Evolutionary conservation across 2,888 invertebrate species (phyloP).

Genomic region (Cheilosia impressa): DNA sequence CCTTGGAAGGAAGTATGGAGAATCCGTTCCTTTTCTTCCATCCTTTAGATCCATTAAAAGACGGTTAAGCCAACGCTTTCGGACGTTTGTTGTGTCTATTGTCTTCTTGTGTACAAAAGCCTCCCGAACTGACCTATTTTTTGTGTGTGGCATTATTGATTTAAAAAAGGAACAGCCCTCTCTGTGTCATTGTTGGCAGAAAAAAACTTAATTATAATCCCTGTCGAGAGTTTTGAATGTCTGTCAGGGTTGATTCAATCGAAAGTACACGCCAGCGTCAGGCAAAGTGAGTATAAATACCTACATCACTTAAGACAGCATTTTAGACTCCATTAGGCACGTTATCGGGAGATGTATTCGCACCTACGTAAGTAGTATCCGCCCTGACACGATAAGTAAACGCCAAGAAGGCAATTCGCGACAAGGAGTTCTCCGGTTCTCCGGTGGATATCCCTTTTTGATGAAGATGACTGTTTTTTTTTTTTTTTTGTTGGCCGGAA

Average conservation of each 20-base stretch:
- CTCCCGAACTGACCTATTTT: background rate
- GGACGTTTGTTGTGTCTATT: too few relatives aligned
- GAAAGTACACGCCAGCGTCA: conserved; percentile 37
- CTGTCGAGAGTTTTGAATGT: conserved; percentile 60
- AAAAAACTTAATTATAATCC: conserved; percentile 65
- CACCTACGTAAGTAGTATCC: background rate
- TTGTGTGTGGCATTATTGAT: conserved; percentile 28
- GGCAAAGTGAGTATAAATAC: conserved; percentile 28
- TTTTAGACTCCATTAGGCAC: conserved; percentile 50
- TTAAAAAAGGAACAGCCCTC: conserved; percentile 8
- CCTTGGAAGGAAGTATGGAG: too few relatives aligned
- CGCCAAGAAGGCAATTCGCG: conserved; percentile 52
- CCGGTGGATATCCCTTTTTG: conserved; percentile 11
- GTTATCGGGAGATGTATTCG: conserved; percentile 23
- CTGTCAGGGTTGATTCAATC: conserved; percentile 59
- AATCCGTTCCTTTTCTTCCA: too few relatives aligned
- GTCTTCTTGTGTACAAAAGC: too few relatives aligned
- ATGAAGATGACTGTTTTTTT: conserved; percentile 18
- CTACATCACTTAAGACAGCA: conserved; percentile 23
- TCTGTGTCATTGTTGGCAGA: background rate
- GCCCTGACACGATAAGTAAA: conserved; percentile 31
- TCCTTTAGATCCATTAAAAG: too few relatives aligned
- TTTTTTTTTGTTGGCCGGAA: background rate
- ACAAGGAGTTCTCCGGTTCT: background rate
- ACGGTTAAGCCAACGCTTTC: too few relatives aligned